Evolutionary conservation across 2,888 invertebrate species (phyloP), one percentile per base, ranked within the genome.

Genomic region (Dasysyrphus tricinctus): DNA sequence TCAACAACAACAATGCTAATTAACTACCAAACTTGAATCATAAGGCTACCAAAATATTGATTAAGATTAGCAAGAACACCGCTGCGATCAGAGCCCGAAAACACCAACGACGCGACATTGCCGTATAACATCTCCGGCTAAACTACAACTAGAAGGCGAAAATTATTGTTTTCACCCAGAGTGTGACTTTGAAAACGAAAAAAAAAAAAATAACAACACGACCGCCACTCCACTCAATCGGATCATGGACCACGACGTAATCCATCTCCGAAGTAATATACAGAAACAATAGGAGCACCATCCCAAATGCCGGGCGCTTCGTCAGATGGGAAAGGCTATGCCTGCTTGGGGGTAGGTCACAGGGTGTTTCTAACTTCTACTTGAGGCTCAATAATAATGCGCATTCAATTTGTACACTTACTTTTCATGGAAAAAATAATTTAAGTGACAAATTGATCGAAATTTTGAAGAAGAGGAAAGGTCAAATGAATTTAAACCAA

Each of bases 71-170:
- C 12, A 78, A 75, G 29, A 82, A 78, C 59, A 86, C 78, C 65
- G 79, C 54, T 54, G 37, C 86, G 65, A 86, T 42, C 19, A 86
- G 51, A 81, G 75, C 19, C 73, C 69, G 80, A 56, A 32, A 80
- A 69, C 65, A 82, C 54, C 67, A 54, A n/a, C 54, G 70, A 72
- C 78, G 82, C 75, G 86, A 86, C 86, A 86, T 86, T 67, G 78
- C 86, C 61, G 57, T 79, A 16, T 65, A 82, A 85, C 73, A 39
- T 67, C 85, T 85, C 73, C 69, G 73, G 69, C 69, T 74, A 73
- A 81, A 85, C 85, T 85, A 77, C 81, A 29, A 8, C 54, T 12
- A 34, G 34, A 54, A 54, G 69, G 51, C 69, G 69, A 69, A 29
- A 56, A 80, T 73, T 63, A 80, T 73, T 63, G 73, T 49, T 78